These are phyloP conservation scores for Huso huso DNA, from an alignment of 2,797 vertebrate species.

Conservation along the genomic window DNA sequence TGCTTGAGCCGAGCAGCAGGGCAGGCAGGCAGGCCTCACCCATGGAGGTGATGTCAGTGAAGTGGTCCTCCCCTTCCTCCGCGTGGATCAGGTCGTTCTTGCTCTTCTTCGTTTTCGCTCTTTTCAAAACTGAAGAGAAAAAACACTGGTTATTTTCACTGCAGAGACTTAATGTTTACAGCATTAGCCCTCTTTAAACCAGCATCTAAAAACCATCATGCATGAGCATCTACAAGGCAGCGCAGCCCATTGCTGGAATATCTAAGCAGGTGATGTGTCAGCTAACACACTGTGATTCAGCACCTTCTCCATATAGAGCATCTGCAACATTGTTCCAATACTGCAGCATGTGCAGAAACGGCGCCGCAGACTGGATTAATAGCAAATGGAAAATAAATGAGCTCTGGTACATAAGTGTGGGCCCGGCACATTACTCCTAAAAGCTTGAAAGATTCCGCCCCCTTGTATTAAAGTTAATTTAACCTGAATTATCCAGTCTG, in stretches of 20 bases:
- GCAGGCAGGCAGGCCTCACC: constrained; percentile 60
- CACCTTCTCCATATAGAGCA: constrained; percentile 1
- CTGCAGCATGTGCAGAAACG: neutral
- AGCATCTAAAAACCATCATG: no score
- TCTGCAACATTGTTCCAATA: neutral
- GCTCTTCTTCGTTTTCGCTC: constrained; percentile 83
- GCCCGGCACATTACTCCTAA: neutral
- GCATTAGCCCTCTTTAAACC: no score
- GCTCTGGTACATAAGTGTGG: neutral
- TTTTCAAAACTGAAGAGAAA: constrained; percentile 77
- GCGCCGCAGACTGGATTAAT: neutral
- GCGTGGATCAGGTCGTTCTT: constrained; percentile 89
- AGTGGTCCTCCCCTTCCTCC: constrained; percentile 90
- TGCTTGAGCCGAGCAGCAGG: no score
- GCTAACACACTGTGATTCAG: constrained; percentile 5
- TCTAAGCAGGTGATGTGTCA: constrained; percentile 13
- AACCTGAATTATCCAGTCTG: neutral
- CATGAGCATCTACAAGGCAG: no score
- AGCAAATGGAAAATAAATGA: neutral
- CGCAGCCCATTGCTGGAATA: neutral
- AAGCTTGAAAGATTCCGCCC: neutral
- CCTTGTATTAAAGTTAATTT: neutral
- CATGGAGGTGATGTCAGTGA: constrained; percentile 86
- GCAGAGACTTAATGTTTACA: no score
- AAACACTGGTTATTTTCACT: neutral